A percentile compares a stretch with the other conserved stretches of the same genome.
These are phyloP conservation scores for Rhopalosiphum padi DNA, from an alignment of 1,140 invertebrate species.

Conservation along the genomic window DNA sequence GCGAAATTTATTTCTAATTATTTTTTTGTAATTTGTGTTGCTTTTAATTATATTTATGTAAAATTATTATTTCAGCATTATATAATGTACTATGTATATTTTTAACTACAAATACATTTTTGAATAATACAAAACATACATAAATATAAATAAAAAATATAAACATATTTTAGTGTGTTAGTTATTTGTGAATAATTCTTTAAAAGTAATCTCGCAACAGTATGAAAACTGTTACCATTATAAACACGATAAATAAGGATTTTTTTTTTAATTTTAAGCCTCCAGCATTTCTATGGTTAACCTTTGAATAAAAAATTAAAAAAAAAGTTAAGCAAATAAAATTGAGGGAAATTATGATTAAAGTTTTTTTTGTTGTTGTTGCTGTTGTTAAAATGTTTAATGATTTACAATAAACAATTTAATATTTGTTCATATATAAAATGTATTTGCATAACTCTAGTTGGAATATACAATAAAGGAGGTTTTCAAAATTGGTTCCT, in stretches of 20 bases:
- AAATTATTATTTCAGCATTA: background rate
- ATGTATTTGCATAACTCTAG: background rate
- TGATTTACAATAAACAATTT: background rate
- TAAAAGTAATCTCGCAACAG: conserved; percentile 24
- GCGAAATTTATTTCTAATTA: background rate
- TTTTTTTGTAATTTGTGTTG: background rate
- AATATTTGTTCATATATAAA: background rate
- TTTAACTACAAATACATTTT: background rate
- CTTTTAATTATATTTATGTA: background rate
- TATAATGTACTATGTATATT: background rate
- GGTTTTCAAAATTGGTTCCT: background rate
- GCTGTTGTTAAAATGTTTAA: background rate
- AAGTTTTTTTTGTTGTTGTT: conserved; percentile 2
- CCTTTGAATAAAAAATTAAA: background rate
- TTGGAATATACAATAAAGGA: background rate
- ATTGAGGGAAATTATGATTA: conserved; percentile 13
- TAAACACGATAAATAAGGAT: conserved; percentile 42
- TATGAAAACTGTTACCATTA: conserved; percentile 14
- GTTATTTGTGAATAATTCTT: conserved; percentile 24
- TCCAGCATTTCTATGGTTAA: background rate
- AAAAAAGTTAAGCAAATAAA: background rate
- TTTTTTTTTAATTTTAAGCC: conserved; percentile 41
- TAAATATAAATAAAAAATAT: conserved; percentile 24
- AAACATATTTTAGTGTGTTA: conserved; percentile 13
- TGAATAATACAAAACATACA: background rate